phyloP scores from a whole-genome alignment of 2,888 invertebrate genomes.

The Rhopalosiphum nymphaeae region DNA sequence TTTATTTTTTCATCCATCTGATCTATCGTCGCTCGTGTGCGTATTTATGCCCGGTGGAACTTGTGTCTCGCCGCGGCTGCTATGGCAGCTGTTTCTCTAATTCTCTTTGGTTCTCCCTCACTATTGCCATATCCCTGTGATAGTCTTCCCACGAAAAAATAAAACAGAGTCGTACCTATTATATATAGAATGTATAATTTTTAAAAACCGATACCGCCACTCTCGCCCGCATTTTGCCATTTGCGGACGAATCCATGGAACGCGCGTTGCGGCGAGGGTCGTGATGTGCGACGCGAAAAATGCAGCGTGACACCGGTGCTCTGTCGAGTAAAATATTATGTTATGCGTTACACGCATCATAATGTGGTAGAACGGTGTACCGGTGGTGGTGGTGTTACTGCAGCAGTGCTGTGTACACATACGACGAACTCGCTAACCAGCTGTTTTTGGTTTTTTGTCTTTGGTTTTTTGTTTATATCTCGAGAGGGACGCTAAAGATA shows the following conservation, averaged over 20 bases:
- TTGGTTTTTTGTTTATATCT: background rate
- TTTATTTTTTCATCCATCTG: background rate
- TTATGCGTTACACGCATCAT: background rate
- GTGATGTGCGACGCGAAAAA: background rate
- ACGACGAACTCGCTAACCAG: constrained; percentile 33
- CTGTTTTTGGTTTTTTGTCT: constrained; percentile 48
- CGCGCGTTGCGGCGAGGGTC: background rate
- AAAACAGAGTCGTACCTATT: background rate
- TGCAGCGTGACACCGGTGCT: background rate
- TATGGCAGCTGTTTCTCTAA: constrained; percentile 40
- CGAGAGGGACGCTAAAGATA: background rate
- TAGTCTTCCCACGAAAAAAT: background rate
- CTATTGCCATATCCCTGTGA: too few relatives aligned
- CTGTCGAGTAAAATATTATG: background rate
- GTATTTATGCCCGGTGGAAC: background rate
- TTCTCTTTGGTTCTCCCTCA: background rate
- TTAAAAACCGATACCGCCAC: background rate
- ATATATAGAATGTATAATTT: background rate
- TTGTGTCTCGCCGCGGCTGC: constrained; percentile 7
- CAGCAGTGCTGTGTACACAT: background rate
- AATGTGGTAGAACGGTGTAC: background rate
- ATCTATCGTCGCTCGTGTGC: background rate
- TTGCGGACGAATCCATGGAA: background rate
- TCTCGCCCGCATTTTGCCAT: background rate
- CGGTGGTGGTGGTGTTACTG: background rate